phyloP scores from a whole-genome alignment of 1,140 invertebrate genomes.

The Coptotermes formosanus region DNA sequence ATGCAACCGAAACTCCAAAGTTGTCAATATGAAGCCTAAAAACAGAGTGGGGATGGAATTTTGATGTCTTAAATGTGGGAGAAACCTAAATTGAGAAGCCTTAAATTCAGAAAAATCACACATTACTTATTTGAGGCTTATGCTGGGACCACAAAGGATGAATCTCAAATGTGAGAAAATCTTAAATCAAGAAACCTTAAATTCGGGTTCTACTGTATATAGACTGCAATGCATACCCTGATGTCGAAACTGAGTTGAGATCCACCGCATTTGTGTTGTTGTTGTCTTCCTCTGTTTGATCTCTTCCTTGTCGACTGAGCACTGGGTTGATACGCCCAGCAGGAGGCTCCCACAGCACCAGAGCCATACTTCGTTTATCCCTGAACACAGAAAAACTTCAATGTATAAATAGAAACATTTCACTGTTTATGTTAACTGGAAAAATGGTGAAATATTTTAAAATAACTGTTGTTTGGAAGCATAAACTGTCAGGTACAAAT shows the following conservation, averaged over 20 bases:
- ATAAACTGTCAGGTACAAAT: too few species aligned
- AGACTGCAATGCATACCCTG: not conserved
- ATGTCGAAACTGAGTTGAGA: slow-evolving; percentile 27
- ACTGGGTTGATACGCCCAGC: slow-evolving; percentile 45
- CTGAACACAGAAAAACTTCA: slow-evolving; percentile 42
- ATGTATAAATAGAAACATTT: too few species aligned
- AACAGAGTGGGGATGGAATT: too few species aligned
- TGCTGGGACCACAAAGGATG: not conserved
- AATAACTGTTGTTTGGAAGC: too few species aligned
- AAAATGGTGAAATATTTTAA: too few species aligned
- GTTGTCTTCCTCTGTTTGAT: slow-evolving; percentile 33
- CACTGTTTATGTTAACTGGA: too few species aligned
- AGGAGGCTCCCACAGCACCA: slow-evolving; percentile 74
- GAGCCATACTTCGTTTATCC: slow-evolving; percentile 69
- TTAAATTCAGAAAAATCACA: too few species aligned
- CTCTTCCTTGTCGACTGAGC: slow-evolving; percentile 12
- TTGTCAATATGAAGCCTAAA: too few species aligned
- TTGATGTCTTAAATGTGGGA: too few species aligned
- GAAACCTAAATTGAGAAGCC: too few species aligned
- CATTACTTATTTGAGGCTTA: too few species aligned
- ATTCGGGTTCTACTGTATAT: not conserved
- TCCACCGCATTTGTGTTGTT: slow-evolving; percentile 38
- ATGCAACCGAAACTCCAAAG: too few species aligned
- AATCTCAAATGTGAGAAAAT: not conserved
- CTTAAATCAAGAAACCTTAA: not conserved